These are phyloP conservation scores for Psilopogon haemacephalus DNA, from an alignment of 2,113 vertebrate species.

Conservation along the genomic window DNA sequence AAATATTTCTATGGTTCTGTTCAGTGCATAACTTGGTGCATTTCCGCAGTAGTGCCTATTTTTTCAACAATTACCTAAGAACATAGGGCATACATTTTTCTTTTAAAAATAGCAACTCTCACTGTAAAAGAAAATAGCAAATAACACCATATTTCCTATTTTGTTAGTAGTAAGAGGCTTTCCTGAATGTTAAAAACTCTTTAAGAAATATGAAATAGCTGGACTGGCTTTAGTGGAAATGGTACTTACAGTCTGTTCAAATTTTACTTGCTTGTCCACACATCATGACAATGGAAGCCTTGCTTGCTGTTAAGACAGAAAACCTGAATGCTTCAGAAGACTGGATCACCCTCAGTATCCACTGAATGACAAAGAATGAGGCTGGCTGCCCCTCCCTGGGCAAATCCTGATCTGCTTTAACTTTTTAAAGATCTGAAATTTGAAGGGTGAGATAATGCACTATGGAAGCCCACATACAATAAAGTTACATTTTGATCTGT, in stretches of 20 bases:
- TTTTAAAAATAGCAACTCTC: not conserved
- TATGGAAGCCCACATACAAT: accelerated
- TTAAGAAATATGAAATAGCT: not conserved
- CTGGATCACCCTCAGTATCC: not conserved
- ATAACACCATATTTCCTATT: not conserved
- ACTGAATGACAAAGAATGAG: not conserved
- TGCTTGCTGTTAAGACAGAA: not conserved
- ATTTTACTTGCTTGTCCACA: not conserved
- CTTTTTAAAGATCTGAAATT: not conserved
- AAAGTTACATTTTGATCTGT: not conserved
- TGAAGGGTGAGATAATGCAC: not conserved
- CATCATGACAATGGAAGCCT: not conserved
- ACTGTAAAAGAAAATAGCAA: not conserved
- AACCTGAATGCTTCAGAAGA: not conserved
- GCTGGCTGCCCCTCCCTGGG: not conserved
- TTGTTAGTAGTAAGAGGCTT: not conserved
- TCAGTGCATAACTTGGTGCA: not conserved
- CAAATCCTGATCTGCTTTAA: not conserved
- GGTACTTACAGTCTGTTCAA: not conserved
- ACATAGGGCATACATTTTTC: not conserved
- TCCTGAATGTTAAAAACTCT: not conserved
- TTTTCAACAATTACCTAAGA: conserved; percentile 40
- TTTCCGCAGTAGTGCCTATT: not conserved
- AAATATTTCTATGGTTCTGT: too few relatives aligned
- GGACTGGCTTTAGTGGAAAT: not conserved